phyloP scores from a whole-genome alignment of 2,113 vertebrate species.

The Seriola dumerili region DNA sequence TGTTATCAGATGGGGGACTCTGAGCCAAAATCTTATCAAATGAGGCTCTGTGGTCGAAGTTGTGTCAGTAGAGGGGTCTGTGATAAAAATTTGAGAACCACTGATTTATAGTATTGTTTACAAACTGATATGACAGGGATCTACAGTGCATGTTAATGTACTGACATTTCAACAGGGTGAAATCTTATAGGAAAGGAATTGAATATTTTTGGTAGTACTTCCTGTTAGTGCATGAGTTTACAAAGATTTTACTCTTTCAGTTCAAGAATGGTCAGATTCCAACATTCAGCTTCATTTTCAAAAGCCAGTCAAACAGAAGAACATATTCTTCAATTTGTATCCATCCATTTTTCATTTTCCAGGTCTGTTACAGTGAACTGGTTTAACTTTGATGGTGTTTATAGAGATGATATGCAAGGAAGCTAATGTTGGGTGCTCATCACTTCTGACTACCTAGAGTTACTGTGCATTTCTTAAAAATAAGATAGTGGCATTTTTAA shows the following conservation, averaged over 20 bases:
- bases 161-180: not conserved
- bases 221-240: constrained; percentile 19
- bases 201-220: not conserved
- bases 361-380: not conserved
- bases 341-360: not conserved
- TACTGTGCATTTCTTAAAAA: not conserved
- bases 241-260: constrained; percentile 3
- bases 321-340: not conserved
- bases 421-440: not conserved
- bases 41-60: no score
- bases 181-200: not conserved
- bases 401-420: not conserved
- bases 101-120: constrained; percentile 32
- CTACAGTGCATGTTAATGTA: not conserved
- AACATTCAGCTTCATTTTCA: not conserved
- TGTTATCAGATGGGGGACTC: no score
- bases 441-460: not conserved
- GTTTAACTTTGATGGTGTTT: constrained; percentile 4
- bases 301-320: no score
- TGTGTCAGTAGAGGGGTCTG: no score
- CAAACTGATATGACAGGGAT: constrained; percentile 23
- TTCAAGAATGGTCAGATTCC: not conserved
- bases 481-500: not conserved
- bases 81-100: no score
- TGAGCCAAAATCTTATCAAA: no score